phyloP scores from a whole-genome alignment of 2,888 invertebrate genomes.

The Drosophila flavopinicola region DNA sequence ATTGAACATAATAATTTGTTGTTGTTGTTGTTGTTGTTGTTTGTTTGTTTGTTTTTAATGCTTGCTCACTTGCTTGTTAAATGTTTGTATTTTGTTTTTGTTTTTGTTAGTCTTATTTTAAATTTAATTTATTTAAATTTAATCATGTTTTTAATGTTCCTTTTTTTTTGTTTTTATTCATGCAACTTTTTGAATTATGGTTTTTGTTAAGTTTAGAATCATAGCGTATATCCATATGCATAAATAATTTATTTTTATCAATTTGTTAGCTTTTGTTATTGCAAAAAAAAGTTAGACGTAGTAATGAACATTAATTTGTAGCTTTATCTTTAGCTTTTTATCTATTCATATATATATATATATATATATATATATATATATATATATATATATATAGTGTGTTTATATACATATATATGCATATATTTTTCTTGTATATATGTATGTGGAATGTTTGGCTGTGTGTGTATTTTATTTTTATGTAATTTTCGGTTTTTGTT shows the following conservation, averaged over 20 bases:
- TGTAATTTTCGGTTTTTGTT: slow-evolving; percentile 8
- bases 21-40: slow-evolving; percentile 56
- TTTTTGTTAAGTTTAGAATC: slow-evolving; percentile 48
- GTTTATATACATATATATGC: slow-evolving; percentile 8
- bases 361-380: slow-evolving; percentile 16
- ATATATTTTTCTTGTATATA: slow-evolving; percentile 19
- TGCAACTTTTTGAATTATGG: slow-evolving; percentile 31
- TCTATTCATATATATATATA: slow-evolving; percentile 13
- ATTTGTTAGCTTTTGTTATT: slow-evolving; percentile 21
- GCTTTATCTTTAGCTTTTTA: slow-evolving; percentile 34
- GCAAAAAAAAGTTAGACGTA: slow-evolving; percentile 61
- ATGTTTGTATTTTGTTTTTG: slow-evolving; percentile 41
- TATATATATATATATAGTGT: slow-evolving; percentile 11
- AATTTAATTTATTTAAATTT: slow-evolving; percentile 66
- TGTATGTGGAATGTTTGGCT: slow-evolving; percentile 38
- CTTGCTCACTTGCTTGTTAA: slow-evolving; percentile 70
- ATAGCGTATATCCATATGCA: slow-evolving; percentile 74
- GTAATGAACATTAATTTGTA: slow-evolving; percentile 66
- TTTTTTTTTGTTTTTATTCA: slow-evolving; percentile 29
- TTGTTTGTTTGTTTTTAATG: slow-evolving; percentile 64
- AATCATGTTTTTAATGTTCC: slow-evolving; percentile 40
- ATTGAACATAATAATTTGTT: slow-evolving; percentile 83
- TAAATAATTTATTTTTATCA: slow-evolving; percentile 45
- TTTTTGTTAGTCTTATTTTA: slow-evolving; percentile 56
- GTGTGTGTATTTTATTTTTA: slow-evolving; percentile 22